A percentile compares a stretch with the other conserved stretches of the same genome.
Evolutionary conservation across 2,797 vertebrate genomes (phyloP).

Genomic region (Galaxias olidus): DNA sequence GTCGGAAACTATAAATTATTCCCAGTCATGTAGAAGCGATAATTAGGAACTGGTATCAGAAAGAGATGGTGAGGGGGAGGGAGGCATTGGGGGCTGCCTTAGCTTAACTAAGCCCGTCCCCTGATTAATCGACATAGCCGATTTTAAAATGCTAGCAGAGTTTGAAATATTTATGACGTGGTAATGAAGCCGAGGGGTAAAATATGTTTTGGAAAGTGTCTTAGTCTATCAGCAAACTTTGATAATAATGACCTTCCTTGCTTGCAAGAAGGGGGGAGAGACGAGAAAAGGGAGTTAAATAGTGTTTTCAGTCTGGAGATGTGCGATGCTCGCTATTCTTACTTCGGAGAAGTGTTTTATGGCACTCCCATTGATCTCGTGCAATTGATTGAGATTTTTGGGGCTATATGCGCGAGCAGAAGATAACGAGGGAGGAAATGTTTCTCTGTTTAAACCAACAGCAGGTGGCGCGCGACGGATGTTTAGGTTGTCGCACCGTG

Average conservation of each 20-base stretch:
- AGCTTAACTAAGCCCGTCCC: slow-evolving; percentile 2
- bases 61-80: slow-evolving; percentile 23
- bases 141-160: slow-evolving; percentile 28
- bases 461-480: slow-evolving; percentile 45
- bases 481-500: background rate
- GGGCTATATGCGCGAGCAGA: background rate
- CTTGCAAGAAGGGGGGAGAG: background rate
- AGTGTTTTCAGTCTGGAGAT: slow-evolving; percentile 5
- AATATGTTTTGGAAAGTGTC: slow-evolving; percentile 32
- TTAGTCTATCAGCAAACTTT: slow-evolving; percentile 21
- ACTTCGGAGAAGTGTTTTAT: slow-evolving; percentile 7
- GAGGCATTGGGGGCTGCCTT: slow-evolving; percentile 9
- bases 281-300: background rate
- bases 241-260: slow-evolving; percentile 15
- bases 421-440: background rate
- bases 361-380: background rate
- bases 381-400: background rate
- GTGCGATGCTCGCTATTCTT: slow-evolving; percentile 1
- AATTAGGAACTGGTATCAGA: slow-evolving; percentile 43
- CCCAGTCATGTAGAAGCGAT: slow-evolving; percentile 35
- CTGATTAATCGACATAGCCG: slow-evolving; percentile 39
- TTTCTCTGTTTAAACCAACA: slow-evolving; percentile 15
- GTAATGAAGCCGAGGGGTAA: slow-evolving; percentile 40
- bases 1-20: slow-evolving; percentile 49
- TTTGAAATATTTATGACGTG: slow-evolving; percentile 52